These are phyloP conservation scores for Spinibarbus caldwelli DNA, from an alignment of 2,797 vertebrate genomes.

Conservation along the genomic window DNA sequence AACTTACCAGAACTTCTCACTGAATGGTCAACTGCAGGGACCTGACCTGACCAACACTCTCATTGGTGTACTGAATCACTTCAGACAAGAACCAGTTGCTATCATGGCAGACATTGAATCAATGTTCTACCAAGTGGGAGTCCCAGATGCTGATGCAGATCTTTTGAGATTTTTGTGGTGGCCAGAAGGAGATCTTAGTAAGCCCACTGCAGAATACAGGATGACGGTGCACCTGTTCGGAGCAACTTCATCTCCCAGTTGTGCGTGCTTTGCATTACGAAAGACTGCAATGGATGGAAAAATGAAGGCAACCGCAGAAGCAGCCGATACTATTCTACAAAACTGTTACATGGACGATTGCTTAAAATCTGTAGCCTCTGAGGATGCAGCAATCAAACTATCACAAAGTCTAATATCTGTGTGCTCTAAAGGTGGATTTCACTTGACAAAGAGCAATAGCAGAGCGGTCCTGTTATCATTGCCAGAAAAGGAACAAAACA, in stretches of 20 bases:
- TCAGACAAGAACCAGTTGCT: not conserved
- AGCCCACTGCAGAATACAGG: not conserved
- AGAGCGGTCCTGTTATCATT: too few relatives aligned
- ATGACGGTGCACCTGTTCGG: not conserved
- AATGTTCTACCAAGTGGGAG: not conserved
- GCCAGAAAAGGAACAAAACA: too few relatives aligned
- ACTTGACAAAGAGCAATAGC: constrained; percentile 19
- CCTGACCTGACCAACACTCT: not conserved
- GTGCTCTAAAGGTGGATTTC: not conserved
- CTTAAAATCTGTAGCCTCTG: not conserved
- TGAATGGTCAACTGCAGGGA: not conserved
- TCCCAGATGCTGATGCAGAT: not conserved
- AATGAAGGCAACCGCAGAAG: not conserved
- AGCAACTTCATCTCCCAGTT: not conserved
- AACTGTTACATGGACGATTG: not conserved
- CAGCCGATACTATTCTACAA: not conserved
- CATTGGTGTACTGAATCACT: not conserved
- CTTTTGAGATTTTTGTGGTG: not conserved
- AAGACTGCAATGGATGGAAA: not conserved
- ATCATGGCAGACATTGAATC: not conserved
- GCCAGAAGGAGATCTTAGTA: not conserved
- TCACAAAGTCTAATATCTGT: not conserved
- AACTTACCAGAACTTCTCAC: not conserved
- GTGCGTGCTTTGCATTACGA: not conserved
- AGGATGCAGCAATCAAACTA: constrained; percentile 1